Evolutionary conservation across 1,140 invertebrate genomes (phyloP).

Genomic region (Carcinoscorpius rotundicauda): DNA sequence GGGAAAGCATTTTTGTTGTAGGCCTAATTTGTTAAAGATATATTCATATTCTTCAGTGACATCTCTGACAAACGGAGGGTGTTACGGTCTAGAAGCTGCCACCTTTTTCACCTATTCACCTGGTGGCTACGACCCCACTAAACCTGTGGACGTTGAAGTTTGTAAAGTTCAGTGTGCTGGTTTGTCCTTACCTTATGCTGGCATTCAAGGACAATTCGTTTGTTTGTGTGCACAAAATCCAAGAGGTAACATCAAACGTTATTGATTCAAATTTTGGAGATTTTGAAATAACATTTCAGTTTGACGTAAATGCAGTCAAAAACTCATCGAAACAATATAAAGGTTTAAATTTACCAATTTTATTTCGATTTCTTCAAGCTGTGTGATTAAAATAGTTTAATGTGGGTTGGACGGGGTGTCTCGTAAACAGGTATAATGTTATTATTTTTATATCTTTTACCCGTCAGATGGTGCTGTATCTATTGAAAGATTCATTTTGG

Average conservation of each 20-base stretch:
- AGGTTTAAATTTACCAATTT: background rate
- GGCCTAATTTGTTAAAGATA: no score
- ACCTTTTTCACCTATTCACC: conserved; percentile 24
- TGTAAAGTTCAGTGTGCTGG: conserved; percentile 21
- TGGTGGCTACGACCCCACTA: conserved; percentile 22
- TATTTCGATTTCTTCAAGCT: background rate
- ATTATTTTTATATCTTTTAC: no score
- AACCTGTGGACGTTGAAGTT: conserved; percentile 12
- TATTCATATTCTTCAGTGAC: no score
- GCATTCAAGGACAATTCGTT: conserved; percentile 15
- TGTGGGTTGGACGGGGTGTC: no score
- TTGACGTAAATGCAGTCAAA: background rate
- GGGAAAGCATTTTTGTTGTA: no score
- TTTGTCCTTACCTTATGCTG: conserved; percentile 23
- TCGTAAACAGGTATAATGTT: background rate
- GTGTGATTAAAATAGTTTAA: background rate
- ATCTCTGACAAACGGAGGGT: conserved; percentile 20
- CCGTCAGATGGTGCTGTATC: no score
- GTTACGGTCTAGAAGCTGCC: conserved; percentile 17
- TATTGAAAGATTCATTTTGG: no score
- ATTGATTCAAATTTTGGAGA: background rate
- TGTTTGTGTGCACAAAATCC: conserved; percentile 23
- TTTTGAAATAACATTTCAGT: background rate
- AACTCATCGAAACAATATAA: background rate
- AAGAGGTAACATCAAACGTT: conserved; percentile 8